A percentile compares a stretch with the other conserved stretches of the same genome.
phyloP scores from a whole-genome alignment of 2,888 invertebrate genomes.

The Zele albiditarsus region DNA sequence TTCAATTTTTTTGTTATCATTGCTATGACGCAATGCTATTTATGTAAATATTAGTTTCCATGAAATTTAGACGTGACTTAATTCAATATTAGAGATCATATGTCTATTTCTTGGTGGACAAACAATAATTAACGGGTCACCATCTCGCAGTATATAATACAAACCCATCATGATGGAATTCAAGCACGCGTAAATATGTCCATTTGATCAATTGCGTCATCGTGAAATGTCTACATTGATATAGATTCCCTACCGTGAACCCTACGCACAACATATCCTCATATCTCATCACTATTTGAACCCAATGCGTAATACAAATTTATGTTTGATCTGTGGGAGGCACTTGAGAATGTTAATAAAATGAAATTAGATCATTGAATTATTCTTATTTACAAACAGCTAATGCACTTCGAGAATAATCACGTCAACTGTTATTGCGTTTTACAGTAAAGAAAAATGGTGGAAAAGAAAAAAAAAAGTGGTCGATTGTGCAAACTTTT shows the following conservation, averaged over 20 bases:
- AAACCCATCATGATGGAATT: neutral
- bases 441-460: neutral
- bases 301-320: neutral
- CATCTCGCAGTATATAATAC: neutral
- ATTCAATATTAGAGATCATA: neutral
- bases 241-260: neutral
- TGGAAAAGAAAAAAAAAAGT: constrained; percentile 9
- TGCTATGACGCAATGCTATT: neutral
- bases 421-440: neutral
- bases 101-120: neutral
- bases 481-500: constrained; percentile 20
- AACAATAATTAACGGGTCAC: constrained; percentile 12
- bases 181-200: constrained; percentile 22
- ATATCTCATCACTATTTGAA: neutral
- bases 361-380: constrained; percentile 9
- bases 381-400: neutral
- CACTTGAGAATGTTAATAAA: neutral
- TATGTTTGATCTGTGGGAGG: neutral
- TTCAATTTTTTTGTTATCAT: neutral
- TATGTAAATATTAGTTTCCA: constrained; percentile 8
- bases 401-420: neutral
- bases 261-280: neutral
- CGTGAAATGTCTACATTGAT: neutral
- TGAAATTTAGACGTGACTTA: neutral
- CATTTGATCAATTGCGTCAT: constrained; percentile 20